Base-by-base conservation (phyloP, 1,140 invertebrate species). In the Trichonephila clavipes region DNA sequence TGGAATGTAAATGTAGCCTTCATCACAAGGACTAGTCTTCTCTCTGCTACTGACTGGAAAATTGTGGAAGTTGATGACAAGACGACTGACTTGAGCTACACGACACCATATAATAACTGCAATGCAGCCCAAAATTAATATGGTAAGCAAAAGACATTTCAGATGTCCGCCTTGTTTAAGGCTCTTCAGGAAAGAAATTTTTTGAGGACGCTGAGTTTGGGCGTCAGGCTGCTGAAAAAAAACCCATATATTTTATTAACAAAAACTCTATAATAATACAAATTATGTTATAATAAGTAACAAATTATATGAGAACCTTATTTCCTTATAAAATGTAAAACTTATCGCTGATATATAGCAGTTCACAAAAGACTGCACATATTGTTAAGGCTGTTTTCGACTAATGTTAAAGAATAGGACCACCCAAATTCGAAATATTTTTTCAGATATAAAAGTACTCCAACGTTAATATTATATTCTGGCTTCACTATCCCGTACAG, bases 1-100 rank as follows among this genome's bases (percentile, higher is more conserved):
- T 7, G 98, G 98, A 94, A 98, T 97, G 96, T 98, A 98, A 92
- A 98, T 97, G 96, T 98, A 98, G 21, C 97, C 98, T 87, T 98
- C 97, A 94, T 98, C 97, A 95, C 98, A 98, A 1, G 98, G 97
- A 90, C 88, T 94, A 14, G 88, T 92, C 59, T 59, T 94, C 61
- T 88, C 88, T 94, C 77, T 90, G 94, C 87, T 96, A 64, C 92
- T 95, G 94, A 94, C 97, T 44, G 94, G 95, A 91, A 94, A 89
- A 81, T 87, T 94, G 66, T 95, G 95, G 81, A 95, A 95, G 88
- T 94, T 95, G 85, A 95, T 88, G 8, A 95, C 92, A 94, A 97
- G 96, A 95, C 96, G 97, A 92, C 97, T 97, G 88, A 98, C 97
- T 95, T 97, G 96, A n/a, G 97, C 97, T 92, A 97, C 96, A 95